phyloP scores from a whole-genome alignment of 2,797 vertebrate species.

The Babyrousa celebensis region DNA sequence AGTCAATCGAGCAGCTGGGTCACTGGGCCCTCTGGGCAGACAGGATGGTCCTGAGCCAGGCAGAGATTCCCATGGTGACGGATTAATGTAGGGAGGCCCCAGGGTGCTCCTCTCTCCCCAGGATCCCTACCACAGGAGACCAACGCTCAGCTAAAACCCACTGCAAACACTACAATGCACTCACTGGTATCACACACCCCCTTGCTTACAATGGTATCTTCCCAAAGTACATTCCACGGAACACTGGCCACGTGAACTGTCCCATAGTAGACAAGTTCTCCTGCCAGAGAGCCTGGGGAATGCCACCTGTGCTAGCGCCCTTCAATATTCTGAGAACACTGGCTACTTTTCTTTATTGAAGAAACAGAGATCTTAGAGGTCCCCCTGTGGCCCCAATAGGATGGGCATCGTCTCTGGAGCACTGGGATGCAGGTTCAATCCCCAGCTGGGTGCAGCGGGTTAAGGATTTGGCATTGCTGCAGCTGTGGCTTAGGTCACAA shows the following conservation, averaged over 20 bases:
- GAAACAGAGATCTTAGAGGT: background rate
- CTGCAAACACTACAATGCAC: rapidly evolving
- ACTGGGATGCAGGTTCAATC: no score
- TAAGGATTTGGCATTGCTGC: no score
- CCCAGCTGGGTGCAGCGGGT: no score
- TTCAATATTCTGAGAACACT: background rate
- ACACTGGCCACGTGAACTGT: no score
- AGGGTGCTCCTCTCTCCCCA: rapidly evolving
- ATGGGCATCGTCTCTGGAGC: no score
- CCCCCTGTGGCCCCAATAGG: no score
- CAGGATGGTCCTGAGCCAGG: background rate
- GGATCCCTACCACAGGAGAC: background rate
- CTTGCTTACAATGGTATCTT: background rate
- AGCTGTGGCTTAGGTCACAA: no score
- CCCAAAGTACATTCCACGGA: rapidly evolving
- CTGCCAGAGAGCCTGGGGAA: background rate
- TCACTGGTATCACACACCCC: rapidly evolving
- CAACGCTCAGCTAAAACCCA: rapidly evolving
- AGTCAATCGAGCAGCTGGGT: background rate
- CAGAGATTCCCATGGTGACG: background rate
- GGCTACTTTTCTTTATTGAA: background rate
- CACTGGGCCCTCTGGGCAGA: background rate
- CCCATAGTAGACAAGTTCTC: background rate
- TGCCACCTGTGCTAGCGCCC: rapidly evolving
- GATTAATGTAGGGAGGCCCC: background rate